Base-by-base conservation (phyloP, 2,113 vertebrate genomes). In the Myrmecobius fasciatus region DNA sequence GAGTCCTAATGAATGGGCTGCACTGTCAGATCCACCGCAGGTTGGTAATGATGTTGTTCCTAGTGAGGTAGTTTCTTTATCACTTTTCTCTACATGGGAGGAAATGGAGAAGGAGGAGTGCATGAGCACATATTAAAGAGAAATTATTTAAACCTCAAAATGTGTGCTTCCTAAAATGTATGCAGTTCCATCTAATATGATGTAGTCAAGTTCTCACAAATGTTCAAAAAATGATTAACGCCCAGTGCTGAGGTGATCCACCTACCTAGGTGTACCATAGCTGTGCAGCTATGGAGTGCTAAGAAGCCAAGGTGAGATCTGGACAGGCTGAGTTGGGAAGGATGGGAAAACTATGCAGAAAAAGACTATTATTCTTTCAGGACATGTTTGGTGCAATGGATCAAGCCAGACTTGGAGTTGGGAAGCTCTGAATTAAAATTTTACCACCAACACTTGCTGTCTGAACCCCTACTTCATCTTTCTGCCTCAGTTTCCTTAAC, bases 21-120 rank as follows among this genome's bases (percentile, higher is more conserved):
- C 98, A 98, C 98, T 98, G 98, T 98, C 96, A 98, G 98, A 98
- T 97, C 99, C 98, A 98, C 98, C 98, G 97, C 98, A 98, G 98
- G 98, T 98, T 98, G 99, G 98, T 98, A 99, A 98, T 95, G 99
- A 98, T 98, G 98, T 98, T 98, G 98, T 98, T 99, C 98, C 99
- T 98, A 98, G 99, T 99, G 99, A 99, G 99, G 99, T 99, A 99
- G 99, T 99, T 99, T 98, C 99, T 99, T 99, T 99, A 99, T 99
- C 98, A 54, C 98, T 98, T 99, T 99, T 98, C 98, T 98, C 98
- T 99, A 43, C 0, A 91, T 46, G 92, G 89, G 96, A 95, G 94
- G 53, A 96, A 96, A 97, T 93, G 89, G 51, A 95, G 96, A 95
- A 98, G 89, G 43, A 92, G 83, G 53, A 92, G 52, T 92, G 53